Base-by-base conservation (phyloP, 2,113 vertebrate genomes). In the Chunga burmeisteri region DNA sequence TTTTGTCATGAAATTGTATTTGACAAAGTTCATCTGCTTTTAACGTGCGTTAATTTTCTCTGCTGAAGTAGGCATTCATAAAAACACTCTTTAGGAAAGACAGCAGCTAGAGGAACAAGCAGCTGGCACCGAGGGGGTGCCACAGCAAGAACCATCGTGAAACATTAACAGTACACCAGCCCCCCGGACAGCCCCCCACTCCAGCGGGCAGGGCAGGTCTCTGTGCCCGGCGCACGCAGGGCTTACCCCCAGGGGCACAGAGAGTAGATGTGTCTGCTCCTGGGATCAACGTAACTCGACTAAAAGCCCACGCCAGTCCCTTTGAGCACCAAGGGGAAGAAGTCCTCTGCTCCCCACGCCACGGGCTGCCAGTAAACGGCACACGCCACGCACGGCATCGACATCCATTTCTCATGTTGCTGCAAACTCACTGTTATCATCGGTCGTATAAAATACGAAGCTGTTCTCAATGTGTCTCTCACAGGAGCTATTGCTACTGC, bases 1-100 rank as follows among this genome's bases (percentile, higher is more conserved):
- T 93, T 81, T 72, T 47, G 65, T 44, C 77, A 40, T 17, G 56
- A 79, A 87, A 97, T 91, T 30, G 87, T 82, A 93, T 94, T 93
- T 94, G 94, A 96, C 96, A 32, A 95, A 95, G 84, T 88, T 93
- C 70, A 71, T 79, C 78, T 93, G 55, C 93, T 91, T 81, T 90
- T 91, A 93, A 68, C 6, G 8, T 1, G 19, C 46, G 90, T 86
- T 94, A 73, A 94, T 94, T 86, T 75, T 56, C 90, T n/a, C 84
- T 79, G 58, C 68, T 47, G 89, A 89, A 89, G 66, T 2, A 77
- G 62, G 40, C 86, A 68, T 72, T 81, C 49, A 58, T 38, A 56
- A 62, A 80, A 73, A 61, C 0, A 15, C 74, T 65, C 5, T 18
- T 79, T 53, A 81, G 42, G 67, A 67, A 56, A 58, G 71, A 5